These are phyloP conservation scores for Archips crataeganus DNA, from an alignment of 2,888 invertebrate species.

Conservation along the genomic window DNA sequence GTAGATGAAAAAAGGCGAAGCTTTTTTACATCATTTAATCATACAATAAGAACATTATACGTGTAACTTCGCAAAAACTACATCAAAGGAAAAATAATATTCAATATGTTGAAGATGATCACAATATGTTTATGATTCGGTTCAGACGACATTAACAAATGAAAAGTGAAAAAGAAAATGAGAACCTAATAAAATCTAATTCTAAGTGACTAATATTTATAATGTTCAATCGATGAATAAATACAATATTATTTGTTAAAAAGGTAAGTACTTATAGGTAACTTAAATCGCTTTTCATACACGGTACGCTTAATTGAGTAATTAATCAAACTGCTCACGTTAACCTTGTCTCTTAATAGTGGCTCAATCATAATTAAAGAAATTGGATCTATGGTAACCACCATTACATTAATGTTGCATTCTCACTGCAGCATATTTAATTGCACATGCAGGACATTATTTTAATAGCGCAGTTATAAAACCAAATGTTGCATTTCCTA, in stretches of 20 bases:
- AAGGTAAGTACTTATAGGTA: too few species aligned
- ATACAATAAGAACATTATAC: background rate
- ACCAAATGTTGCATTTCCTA: background rate
- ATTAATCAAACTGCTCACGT: background rate
- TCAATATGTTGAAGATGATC: too few species aligned
- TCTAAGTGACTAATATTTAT: too few species aligned
- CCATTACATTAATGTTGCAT: background rate
- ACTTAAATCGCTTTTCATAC: too few species aligned
- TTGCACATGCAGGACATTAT: background rate
- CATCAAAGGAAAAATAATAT: too few species aligned
- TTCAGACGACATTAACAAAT: too few species aligned
- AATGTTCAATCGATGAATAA: too few species aligned
- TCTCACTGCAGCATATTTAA: background rate
- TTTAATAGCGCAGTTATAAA: conserved; percentile 2
- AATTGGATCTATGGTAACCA: background rate
- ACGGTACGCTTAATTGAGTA: background rate
- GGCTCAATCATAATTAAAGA: background rate
- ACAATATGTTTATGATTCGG: too few species aligned
- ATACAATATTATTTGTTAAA: too few species aligned
- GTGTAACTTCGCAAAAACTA: background rate
- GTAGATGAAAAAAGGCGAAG: background rate
- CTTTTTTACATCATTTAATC: background rate
- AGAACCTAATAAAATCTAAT: too few species aligned
- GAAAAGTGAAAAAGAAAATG: too few species aligned
- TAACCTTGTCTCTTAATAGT: background rate